Evolutionary conservation across 2,113 vertebrate species (phyloP), one percentile per base, ranked within the genome.

Genomic region (Equus przewalskii): DNA sequence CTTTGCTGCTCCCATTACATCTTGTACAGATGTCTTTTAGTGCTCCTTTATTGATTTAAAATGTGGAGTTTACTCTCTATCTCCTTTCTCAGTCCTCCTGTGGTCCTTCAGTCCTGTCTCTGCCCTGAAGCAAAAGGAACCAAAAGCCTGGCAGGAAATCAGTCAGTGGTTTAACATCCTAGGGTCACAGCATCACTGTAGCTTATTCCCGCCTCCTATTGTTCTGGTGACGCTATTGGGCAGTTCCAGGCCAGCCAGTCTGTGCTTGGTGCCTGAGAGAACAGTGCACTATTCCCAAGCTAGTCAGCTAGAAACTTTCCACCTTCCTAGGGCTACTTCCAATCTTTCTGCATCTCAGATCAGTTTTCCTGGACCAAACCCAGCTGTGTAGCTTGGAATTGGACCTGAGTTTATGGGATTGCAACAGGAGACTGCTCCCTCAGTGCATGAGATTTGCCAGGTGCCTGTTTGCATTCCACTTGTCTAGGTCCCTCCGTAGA

Each of bases 91-190:
- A 72, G 18, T 76, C 19, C 64, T 93, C 41, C 36, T 69, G 49
- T 85, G 51, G 33, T 6, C 85, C n/a, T 92, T 92, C 6, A 87
- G 54, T 24, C 16, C 30, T 75, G 58, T 28, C 24, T 87, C 28
- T 91, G 19, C n/a, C 56, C 36, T 56, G 24, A 96, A 80, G 56
- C 58, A 76, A 65, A 96, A 90, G 21, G 70, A 96, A 64, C 72
- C 41, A 58, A 73, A 73, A 80, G 9, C 22, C 33, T 79, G 36
- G 56, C 24, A 28, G 36, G 15, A 87, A 79, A 46, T 72, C 13
- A 72, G 21, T 78, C 62, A 30, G 13, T 73, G 21, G 30, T 24
- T 81, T 75, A 81, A 26, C 16, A 60, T 69, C 12, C 12, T 15
- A 84, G 10, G 11, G 41, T 69, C 64, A 72, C 44, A 87, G 10